Evolutionary conservation across 2,113 vertebrate genomes (phyloP), one percentile per base, ranked within the genome.

Genomic region (Varanus komodoensis): DNA sequence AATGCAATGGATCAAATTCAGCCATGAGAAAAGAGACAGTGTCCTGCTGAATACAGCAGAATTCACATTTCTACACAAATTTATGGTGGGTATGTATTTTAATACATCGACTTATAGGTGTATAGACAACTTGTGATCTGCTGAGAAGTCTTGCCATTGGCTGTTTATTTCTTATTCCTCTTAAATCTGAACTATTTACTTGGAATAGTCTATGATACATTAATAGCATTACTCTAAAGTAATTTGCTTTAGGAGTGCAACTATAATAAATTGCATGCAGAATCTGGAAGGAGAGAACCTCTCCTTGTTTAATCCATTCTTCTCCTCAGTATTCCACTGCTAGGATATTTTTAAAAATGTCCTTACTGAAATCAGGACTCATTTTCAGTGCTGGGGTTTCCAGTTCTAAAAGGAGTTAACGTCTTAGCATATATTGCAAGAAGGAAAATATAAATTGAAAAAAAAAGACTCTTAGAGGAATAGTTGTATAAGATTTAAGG

Each of bases 271-370:
- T 67, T 57, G 32, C 57, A 71, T 68, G 29, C 61, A 81, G 84
- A 1, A 48, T 82, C 89, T 95, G 81, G 44, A 79, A 67, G 93
- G 89, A 91, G 91, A 94, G 85, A 90, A 95, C 89, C 92, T 93
- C 94, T 94, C 91, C 92, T 92, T 68, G 0, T 91, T 86, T 14
- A 91, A 71, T 15, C 52, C 78, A 44, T 64, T 29, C 23, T 71
- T 88, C 80, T 57, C 80, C 77, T 0, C 8, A 71, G 48, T 0
- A 91, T 0, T 61, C 61, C 71, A 84, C 48, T 8, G 61, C 80
- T 87, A 83, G 78, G 88, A 77, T 71, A 38, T 69, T 29, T 54
- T 54, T 78, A 73, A 68, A 0, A 1, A 50, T 15, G 48, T 74
- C 29, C 74, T 44, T 38, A 54, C 82, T 90, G 92, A 92, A 21